Base-by-base conservation (phyloP, 2,797 vertebrate genomes). In the Onychomys arenicola region DNA sequence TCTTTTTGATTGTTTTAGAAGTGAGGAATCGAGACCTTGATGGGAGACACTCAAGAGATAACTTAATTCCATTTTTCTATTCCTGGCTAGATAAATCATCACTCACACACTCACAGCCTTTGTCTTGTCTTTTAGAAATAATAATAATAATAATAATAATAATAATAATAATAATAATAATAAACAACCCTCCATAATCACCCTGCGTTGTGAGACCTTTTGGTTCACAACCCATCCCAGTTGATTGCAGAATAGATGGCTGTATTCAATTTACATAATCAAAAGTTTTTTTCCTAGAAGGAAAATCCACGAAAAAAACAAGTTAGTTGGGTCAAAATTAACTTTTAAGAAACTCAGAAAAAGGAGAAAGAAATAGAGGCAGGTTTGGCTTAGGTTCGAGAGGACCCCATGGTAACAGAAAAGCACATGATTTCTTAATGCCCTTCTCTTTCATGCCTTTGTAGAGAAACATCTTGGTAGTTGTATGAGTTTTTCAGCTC, bases 231-330 rank as follows among this genome's bases (percentile, higher is more conserved):
- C 57, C 93, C 90, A 75, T 77, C 46, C 95, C 61, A 10, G 89
- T 46, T 95, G 95, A 97, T 97, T 96, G 77, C 93, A 76, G 81
- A 95, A 90, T 80, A 93, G 88, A 96, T 16, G 40, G 92, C 95
- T 96, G 97, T 90, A 88, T 97, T 91, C 94, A 65, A 96, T 96
- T 97, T 96, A 93, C 95, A 96, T 96, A 95, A 96, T 97, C 84
- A 97, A 91, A 94, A 52, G 88, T 96, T 91, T 91, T 95, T 86
- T 78, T 81, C 87, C 85, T 97, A 94, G 93, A 97, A 96, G 89
- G 81, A 92, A 96, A 96, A 90, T 80, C 76, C 80, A 75, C 89
- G 92, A 97, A 97, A 97, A 65, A 96, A 96, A 91, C 91, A 89
- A 93, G 83, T 94, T 92, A 94, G 78, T 93, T 55, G 81, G 61